Percentiles rank a stretch among this genome's conserved stretches.
phyloP scores from a whole-genome alignment of 1,140 invertebrate species.

The Bacillus rossius region DNA sequence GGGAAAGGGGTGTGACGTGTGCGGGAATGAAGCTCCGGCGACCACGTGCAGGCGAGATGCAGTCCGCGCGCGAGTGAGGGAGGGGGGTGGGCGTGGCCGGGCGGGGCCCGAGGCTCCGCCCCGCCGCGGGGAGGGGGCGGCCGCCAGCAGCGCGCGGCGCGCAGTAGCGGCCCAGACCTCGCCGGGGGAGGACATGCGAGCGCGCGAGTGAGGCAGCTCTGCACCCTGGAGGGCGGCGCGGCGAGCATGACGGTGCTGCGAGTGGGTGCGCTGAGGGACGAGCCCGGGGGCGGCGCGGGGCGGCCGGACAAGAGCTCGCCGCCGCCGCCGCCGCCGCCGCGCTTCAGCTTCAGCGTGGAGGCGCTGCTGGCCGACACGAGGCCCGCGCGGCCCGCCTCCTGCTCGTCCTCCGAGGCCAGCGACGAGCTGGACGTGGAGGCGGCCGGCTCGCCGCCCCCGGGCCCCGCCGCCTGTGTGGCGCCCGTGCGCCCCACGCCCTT shows the following conservation, averaged over 20 bases:
- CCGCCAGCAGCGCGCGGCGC: not conserved
- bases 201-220: too few species aligned
- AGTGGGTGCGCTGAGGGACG: not conserved
- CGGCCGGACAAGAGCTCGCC: not conserved
- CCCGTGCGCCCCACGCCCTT: constrained; percentile 60
- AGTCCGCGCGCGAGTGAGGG: too few species aligned
- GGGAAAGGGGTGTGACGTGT: too few species aligned
- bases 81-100: not conserved
- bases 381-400: constrained; percentile 11
- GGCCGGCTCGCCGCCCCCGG: not conserved
- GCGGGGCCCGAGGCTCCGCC: not conserved
- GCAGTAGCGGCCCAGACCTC: too few species aligned
- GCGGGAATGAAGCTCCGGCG: too few species aligned
- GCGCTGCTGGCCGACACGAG: constrained; percentile 46
- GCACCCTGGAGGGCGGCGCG: constrained; percentile 4
- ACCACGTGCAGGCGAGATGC: too few species aligned
- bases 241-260: constrained; percentile 9
- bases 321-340: not conserved
- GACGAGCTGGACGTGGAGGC: constrained; percentile 52
- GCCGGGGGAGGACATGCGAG: too few species aligned
- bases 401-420: constrained; percentile 40
- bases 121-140: not conserved
- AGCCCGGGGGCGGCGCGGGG: not conserved
- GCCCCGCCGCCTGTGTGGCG: constrained; percentile 34
- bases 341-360: constrained; percentile 62